Conservation (phyloP, 2,888 invertebrate species). For the Ditula angustiorana region DNA sequence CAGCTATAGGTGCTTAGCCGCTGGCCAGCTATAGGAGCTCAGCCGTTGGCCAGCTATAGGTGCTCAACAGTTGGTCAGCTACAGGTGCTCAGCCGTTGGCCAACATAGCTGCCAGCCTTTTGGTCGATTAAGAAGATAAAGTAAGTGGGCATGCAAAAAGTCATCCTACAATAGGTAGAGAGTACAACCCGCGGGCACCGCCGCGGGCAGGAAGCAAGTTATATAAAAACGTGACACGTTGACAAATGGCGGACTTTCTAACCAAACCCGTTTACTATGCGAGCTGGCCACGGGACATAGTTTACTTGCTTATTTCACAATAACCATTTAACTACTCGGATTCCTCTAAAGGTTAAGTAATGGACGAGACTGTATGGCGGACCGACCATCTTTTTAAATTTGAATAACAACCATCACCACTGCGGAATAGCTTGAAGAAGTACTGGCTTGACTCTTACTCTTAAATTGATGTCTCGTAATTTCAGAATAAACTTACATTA, state of each 20-base stretch:
- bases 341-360: conserved; percentile 2
- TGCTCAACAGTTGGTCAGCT: too few relatives aligned
- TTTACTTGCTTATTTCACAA: conserved; percentile 27
- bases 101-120: background rate
- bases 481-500: too few relatives aligned
- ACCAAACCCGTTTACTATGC: conserved; percentile 32
- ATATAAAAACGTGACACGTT: conserved; percentile 32
- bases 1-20: too few relatives aligned
- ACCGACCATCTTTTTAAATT: too few relatives aligned
- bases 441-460: too few relatives aligned
- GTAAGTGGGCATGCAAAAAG: background rate
- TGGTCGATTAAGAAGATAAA: background rate
- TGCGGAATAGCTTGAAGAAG: too few relatives aligned
- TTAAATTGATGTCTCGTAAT: too few relatives aligned
- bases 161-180: background rate
- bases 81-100: too few relatives aligned
- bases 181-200: background rate
- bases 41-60: too few relatives aligned
- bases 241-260: conserved; percentile 36
- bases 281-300: conserved; percentile 20
- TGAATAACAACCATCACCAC: too few relatives aligned
- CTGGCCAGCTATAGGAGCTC: too few relatives aligned
- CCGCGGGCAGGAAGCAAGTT: conserved; percentile 28
- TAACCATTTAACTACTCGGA: background rate
- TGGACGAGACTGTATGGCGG: background rate